phyloP scores from a whole-genome alignment of 1,140 invertebrate species.

The Ceratitis capitata region DNA sequence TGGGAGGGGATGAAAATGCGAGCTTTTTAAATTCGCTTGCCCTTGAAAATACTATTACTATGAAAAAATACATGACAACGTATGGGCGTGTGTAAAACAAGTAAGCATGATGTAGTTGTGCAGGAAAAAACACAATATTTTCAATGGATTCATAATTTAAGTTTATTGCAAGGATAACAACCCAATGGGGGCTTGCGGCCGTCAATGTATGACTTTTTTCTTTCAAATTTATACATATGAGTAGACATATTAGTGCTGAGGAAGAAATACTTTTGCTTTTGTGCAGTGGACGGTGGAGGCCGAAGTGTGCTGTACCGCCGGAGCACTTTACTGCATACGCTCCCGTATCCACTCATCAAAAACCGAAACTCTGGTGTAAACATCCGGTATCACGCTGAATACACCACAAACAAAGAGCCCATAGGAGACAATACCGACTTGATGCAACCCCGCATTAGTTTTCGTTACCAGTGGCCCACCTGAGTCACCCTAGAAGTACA shows the following conservation, averaged over 20 bases:
- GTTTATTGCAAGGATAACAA: slow-evolving; percentile 33
- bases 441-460: slow-evolving; percentile 46
- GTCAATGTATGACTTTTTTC: not conserved
- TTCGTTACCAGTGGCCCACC: slow-evolving; percentile 72
- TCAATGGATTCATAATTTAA: slow-evolving; percentile 31
- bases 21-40: not conserved
- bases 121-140: not conserved
- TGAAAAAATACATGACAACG: not conserved
- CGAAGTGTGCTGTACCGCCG: not conserved
- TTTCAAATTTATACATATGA: not conserved
- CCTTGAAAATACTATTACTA: not conserved
- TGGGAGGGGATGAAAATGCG: not conserved
- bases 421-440: slow-evolving; percentile 77
- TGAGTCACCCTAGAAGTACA: slow-evolving; percentile 76
- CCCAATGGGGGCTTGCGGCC: not conserved
- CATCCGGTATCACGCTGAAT: slow-evolving; percentile 66
- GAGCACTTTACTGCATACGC: slow-evolving; percentile 30
- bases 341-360: slow-evolving; percentile 66
- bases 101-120: not conserved
- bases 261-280: not conserved
- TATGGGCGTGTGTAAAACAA: not conserved
- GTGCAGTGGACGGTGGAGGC: not conserved
- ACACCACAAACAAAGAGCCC: slow-evolving; percentile 70
- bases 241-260: not conserved
- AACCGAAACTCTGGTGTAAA: slow-evolving; percentile 68